These are phyloP conservation scores for Syrphus vitripennis DNA, from an alignment of 2,888 invertebrate species.

Conservation along the genomic window DNA sequence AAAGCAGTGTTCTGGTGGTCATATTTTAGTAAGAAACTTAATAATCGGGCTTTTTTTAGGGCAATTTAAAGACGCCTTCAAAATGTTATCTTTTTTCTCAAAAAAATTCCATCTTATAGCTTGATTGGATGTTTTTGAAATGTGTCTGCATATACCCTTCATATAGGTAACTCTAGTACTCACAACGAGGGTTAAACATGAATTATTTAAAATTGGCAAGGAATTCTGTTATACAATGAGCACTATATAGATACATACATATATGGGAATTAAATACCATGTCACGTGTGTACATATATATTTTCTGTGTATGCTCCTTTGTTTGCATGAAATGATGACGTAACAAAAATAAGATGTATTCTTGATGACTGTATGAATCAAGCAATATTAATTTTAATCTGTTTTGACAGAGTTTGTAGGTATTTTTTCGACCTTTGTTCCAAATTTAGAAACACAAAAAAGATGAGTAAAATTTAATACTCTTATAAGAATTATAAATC, in stretches of 20 bases:
- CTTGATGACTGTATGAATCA: neutral
- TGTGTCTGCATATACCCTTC: no score
- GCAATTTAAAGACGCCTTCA: no score
- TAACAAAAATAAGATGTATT: neutral
- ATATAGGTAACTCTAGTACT: neutral
- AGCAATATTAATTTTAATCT: neutral
- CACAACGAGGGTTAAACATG: neutral
- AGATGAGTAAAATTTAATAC: neutral
- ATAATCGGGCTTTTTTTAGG: no score
- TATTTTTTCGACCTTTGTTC: neutral
- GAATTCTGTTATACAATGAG: neutral
- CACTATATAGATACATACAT: neutral
- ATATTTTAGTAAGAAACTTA: no score
- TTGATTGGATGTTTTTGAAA: no score
- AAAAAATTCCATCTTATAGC: no score
- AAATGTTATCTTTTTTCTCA: no score
- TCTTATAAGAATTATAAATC: neutral
- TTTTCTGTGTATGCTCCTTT: neutral
- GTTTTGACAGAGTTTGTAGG: neutral
- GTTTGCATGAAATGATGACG: neutral
- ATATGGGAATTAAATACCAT: neutral
- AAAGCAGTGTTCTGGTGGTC: no score
- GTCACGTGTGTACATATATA: no score
- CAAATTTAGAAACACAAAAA: neutral
- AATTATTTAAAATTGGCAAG: neutral